phyloP scores from a whole-genome alignment of 2,797 vertebrate genomes.

The Semotilus atromaculatus region DNA sequence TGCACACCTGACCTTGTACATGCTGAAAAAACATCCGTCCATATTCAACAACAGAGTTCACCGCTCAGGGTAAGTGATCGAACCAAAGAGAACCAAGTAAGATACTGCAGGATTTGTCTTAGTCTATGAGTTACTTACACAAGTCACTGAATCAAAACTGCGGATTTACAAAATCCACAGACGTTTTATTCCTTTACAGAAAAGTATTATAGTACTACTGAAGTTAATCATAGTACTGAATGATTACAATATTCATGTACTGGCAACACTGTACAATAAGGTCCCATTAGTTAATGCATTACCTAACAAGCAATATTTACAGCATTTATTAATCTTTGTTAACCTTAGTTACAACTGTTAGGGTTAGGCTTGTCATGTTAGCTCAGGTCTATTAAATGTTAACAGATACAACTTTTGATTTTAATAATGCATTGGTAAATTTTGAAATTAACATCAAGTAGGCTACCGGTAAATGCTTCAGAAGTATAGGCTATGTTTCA shows the following conservation, averaged over 20 bases:
- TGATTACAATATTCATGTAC: neutral
- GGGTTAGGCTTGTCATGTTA: neutral
- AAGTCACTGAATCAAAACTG: neutral
- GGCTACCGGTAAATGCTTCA: neutral
- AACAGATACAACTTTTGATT: neutral
- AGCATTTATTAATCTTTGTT: neutral
- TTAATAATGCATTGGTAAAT: neutral
- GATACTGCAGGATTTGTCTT: neutral
- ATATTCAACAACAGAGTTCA: conserved; percentile 3
- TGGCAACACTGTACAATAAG: neutral
- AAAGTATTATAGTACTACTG: neutral
- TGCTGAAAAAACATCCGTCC: neutral
- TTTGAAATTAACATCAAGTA: neutral
- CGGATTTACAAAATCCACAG: neutral
- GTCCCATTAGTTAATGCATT: neutral
- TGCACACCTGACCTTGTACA: conserved; percentile 17
- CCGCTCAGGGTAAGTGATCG: conserved; percentile 7
- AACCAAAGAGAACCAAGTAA: conserved; percentile 9
- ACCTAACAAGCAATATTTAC: no score
- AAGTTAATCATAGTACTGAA: neutral
- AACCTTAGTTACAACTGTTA: neutral
- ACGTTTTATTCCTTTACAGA: neutral
- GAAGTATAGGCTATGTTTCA: neutral
- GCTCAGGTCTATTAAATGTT: neutral
- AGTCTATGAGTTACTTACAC: neutral